Conservation (phyloP, 2,888 invertebrate genomes). For the Drosophila siamana region DNA sequence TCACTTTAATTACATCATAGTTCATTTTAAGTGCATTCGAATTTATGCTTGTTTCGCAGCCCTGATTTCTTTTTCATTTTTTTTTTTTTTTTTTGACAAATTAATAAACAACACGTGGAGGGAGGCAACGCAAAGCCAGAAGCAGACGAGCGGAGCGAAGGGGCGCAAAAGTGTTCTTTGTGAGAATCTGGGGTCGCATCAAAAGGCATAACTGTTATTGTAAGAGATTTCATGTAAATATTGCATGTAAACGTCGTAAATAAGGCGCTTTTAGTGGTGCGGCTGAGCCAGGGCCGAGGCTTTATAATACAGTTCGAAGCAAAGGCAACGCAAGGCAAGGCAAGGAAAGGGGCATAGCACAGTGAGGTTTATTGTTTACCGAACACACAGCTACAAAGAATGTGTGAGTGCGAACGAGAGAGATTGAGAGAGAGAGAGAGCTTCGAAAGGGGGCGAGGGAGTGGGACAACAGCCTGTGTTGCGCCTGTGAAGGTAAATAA, state of each 20-base stretch:
- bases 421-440: no score
- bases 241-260: slow-evolving; percentile 79
- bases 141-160: slow-evolving; percentile 11
- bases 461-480: slow-evolving; percentile 7
- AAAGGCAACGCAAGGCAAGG: slow-evolving; percentile 14
- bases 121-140: slow-evolving; percentile 18
- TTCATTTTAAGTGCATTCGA: slow-evolving; percentile 26
- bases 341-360: slow-evolving; percentile 12
- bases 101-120: slow-evolving; percentile 51
- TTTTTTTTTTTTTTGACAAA: slow-evolving; percentile 64
- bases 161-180: slow-evolving; percentile 23
- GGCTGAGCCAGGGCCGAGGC: slow-evolving; percentile 25
- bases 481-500: slow-evolving; percentile 68
- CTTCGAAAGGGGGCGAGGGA: not conserved
- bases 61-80: slow-evolving; percentile 45
- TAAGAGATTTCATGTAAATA: slow-evolving; percentile 81
- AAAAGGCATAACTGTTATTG: slow-evolving; percentile 77
- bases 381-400: slow-evolving; percentile 32
- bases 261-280: slow-evolving; percentile 74
- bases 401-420: not conserved
- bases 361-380: slow-evolving; percentile 72
- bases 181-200: slow-evolving; percentile 56
- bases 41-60: no score
- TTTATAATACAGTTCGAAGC: slow-evolving; percentile 20
- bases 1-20: not conserved